These are phyloP conservation scores for Drosophila santomea DNA, from an alignment of 1,140 invertebrate species.

Conservation along the genomic window DNA sequence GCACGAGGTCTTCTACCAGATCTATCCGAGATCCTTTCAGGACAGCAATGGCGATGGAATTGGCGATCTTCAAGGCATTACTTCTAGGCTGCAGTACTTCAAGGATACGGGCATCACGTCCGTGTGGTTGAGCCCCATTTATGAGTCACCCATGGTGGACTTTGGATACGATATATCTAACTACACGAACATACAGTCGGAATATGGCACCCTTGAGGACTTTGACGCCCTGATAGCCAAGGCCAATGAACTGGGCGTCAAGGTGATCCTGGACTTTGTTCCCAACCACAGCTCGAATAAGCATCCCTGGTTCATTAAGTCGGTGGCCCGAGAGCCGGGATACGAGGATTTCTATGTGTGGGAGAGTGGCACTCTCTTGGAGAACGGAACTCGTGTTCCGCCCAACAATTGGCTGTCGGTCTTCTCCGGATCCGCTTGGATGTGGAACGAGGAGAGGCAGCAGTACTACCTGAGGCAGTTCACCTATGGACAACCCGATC, in stretches of 20 bases:
- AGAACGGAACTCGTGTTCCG: slow-evolving; percentile 73
- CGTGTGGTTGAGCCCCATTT: slow-evolving; percentile 90
- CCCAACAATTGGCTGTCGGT: slow-evolving; percentile 89
- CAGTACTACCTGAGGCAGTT: slow-evolving; percentile 90
- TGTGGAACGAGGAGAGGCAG: slow-evolving; percentile 86
- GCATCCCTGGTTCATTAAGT: slow-evolving; percentile 90
- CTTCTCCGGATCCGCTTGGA: slow-evolving; percentile 88
- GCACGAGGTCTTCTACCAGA: slow-evolving; percentile 72
- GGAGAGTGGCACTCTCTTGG: slow-evolving; percentile 85
- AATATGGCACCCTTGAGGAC: slow-evolving; percentile 90
- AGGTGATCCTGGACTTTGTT: slow-evolving; percentile 80
- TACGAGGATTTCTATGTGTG: slow-evolving; percentile 91
- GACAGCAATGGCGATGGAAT: slow-evolving; percentile 68
- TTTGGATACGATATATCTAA: slow-evolving; percentile 90
- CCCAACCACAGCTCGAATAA: slow-evolving; percentile 91
- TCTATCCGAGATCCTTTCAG: slow-evolving; percentile 71
- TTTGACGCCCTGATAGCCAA: slow-evolving; percentile 88
- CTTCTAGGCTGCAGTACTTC: slow-evolving; percentile 85
- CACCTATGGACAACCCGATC: slow-evolving; percentile 87
- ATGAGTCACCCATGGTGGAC: slow-evolving; percentile 88
- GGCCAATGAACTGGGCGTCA: slow-evolving; percentile 85
- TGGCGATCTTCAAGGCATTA: slow-evolving; percentile 82
- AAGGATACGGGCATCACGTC: slow-evolving; percentile 86
- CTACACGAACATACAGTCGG: slow-evolving; percentile 89
- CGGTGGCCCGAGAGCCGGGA: slow-evolving; percentile 85